Base-by-base conservation (phyloP, 2,888 invertebrate species). In the Barypeithes pellucidus region DNA sequence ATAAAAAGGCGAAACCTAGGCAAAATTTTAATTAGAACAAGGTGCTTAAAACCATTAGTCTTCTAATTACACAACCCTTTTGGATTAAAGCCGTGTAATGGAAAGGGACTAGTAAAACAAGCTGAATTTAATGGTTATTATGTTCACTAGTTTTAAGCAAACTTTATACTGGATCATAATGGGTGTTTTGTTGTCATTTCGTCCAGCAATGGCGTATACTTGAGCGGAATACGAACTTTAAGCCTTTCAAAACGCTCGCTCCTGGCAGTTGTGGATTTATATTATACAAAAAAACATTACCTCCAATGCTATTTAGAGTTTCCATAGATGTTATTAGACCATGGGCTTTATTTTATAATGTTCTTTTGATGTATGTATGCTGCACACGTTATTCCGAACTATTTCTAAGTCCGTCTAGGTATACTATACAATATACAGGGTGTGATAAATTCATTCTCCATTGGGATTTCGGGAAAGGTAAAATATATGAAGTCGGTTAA, bases 131-230 rank as follows among this genome's bases (percentile, higher is more conserved):
- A 76, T 75, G 74, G 65, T 67, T 72, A 75, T 76, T 69, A 74
- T 75, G 74, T 71, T 74, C 71, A 72, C 66, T 65, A 75, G 75
- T 76, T 76, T 76, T 73, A 69, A 72, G 67, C 65, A 59, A 74
- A 77, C 63, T 79, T 77, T 77, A 73, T 73, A 73, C 75, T 67
- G 77, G 76, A 76, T 77, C 73, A 70, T 77, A 79, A 79, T 79
- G 72, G 79, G 78, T 81, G 78, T 75, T 79, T 73, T 74, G 75
- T 72, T 80, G 80, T 80, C 80, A 78, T 79, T 80, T 78, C 59
- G 69, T 72, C 68, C 67, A 24, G 54, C 59, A 45, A 16, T 45
- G 47, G 18, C 60, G 45, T 45, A n/a, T 43, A 41, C 57, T 43
- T 39, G 29, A 45, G 57, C 22, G 57, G 43, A 22, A 43, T 16